These are phyloP conservation scores for Galaxea fascicularis DNA, from an alignment of 92 coral and sea anemone species.

Conservation along the genomic window DNA sequence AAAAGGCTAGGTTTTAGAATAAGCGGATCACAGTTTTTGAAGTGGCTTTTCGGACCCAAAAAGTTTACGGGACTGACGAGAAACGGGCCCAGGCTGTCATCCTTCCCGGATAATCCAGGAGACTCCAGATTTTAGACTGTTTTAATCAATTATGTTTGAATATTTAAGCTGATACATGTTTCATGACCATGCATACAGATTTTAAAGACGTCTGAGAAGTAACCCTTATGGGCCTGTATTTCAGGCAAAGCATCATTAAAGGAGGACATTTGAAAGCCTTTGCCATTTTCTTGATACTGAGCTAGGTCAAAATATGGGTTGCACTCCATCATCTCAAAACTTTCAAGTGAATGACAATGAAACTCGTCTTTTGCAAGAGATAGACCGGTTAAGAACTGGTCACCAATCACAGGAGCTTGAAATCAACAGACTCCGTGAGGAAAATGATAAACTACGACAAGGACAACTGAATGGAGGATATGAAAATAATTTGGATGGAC, in stretches of 20 bases:
- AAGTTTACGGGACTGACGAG: too few relatives aligned
- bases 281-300: neutral
- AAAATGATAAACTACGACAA: slow-evolving; percentile 52
- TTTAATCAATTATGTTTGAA: too few relatives aligned
- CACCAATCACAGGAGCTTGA: slow-evolving; percentile 37
- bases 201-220: neutral
- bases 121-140: too few relatives aligned
- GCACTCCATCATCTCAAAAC: slow-evolving; percentile 43
- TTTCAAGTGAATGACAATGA: slow-evolving; percentile 36
- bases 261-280: neutral
- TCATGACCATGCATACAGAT: too few relatives aligned
- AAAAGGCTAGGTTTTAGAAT: too few relatives aligned
- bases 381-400: slow-evolving; percentile 35
- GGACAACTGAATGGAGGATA: slow-evolving; percentile 15
- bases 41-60: too few relatives aligned
- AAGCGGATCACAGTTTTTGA: too few relatives aligned
- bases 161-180: too few relatives aligned
- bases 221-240: neutral
- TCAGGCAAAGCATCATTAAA: neutral
- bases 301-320: slow-evolving; percentile 35
- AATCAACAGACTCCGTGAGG: slow-evolving; percentile 41
- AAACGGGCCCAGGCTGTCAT: too few relatives aligned
- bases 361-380: slow-evolving; percentile 40
- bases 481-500: neutral
- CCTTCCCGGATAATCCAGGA: too few relatives aligned